Base-by-base conservation (phyloP, 2,113 vertebrate genomes). In the Deroptyus accipitrinus region DNA sequence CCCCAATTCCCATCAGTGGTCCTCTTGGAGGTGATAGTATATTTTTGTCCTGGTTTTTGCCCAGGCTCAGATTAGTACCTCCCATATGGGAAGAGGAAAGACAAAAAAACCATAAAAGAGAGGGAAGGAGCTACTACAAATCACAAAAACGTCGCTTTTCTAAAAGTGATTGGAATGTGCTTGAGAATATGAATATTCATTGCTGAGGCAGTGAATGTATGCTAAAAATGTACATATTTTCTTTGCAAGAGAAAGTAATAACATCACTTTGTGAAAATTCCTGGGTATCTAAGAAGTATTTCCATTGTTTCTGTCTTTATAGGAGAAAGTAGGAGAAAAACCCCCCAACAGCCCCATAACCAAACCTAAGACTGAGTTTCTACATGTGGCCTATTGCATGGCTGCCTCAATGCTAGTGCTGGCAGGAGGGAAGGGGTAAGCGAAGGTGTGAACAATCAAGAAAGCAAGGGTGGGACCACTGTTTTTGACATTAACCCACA, bases 61-160 rank as follows among this genome's bases (percentile, higher is more conserved):
- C 20, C 30, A 20, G 14, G 18, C 42, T 30, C 13, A 62, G 18
- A 27, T 49, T 68, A 86, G 33, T 63, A 55, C 25, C 7, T 75
- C 10, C 28, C 4, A 10, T 31, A 41, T 20, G 4, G 7, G 8
- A 0, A 1, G 11, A n/a, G 39, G 6, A 6, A 49, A 68, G 3
- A 16, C 10, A 13, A 27, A 67, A 41, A 9, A 15, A 15, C 1
- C 49, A 51, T 51, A 31, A 63, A 37, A 33, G 41, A 28, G 35
- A 9, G 17, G 14, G 30, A 17, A 18, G 0, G 2, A 74, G 0
- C 7, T n/a, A 39, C 57, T 75, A 17, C 14, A 52, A 64, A 52
- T 64, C 1, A 10, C 8, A 67, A 48, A 73, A 86, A 62, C 10
- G 7, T 6, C 46, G 2, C 8, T 31, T 76, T 85, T 83, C 13